Base-by-base conservation (phyloP, 2,113 vertebrate species). In the Hippocampus zosterae region DNA sequence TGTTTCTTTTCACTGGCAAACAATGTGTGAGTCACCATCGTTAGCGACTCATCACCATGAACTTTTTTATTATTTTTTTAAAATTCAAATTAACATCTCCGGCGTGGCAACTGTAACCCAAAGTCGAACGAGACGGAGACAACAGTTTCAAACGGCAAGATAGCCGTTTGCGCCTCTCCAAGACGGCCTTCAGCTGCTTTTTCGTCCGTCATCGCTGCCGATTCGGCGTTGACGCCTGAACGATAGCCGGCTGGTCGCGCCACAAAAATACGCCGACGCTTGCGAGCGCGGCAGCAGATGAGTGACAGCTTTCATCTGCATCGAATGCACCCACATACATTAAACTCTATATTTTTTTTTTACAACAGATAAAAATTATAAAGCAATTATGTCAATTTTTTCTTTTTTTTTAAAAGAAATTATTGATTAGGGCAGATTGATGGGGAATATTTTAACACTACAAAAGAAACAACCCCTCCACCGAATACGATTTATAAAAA, bases 181-280 rank as follows among this genome's bases (percentile, higher is more conserved):
- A 73, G 81, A 82, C 67, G 77, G 57, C 46, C 70, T 67, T 83
- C 85, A 84, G 83, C 82, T 85, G 84, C n/a, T 16, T 70, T 57
- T 62, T 50, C 77, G 74, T 82, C 81, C 29, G 68, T 75, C 76
- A 64, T 23, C 71, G 63, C 75, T 80, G 80, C 85, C 81, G 80
- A 75, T 65, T 53, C 78, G 75, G 69, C 62, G n/a, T 79, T 83
- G 77, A 82, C n/a, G 74, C 70, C 79, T 23, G 76, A 37, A 85
- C 23, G 68, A 71, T 73, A 77, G 82, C 77, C 82, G 78, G 85
- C 79, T 84, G 52, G 52, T n/a, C 5, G 83, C 42, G 42, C 42
- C 11, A 56, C 71, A 37, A 73, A 67, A 80, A 65, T 59, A 59
- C 25, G 29, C 55, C 1, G 5, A 29, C 5, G 6, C 13, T 16